Conservation (phyloP, 2,797 vertebrate genomes). For the Notolabrus celidotus region DNA sequence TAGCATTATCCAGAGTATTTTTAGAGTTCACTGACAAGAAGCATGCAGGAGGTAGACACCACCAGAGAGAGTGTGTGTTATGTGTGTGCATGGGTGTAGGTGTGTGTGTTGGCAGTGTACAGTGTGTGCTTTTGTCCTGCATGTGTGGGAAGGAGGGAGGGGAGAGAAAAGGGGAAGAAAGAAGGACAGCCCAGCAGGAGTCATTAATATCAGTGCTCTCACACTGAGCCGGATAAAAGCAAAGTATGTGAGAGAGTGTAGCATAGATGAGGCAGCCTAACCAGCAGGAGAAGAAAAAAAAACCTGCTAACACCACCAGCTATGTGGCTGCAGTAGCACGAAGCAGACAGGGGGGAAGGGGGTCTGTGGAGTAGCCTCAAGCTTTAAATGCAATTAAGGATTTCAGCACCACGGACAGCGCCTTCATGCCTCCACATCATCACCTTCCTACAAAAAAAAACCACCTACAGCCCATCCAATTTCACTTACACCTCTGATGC, state of each 20-base stretch:
- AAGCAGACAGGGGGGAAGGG: conserved; percentile 24
- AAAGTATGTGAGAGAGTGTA: conserved; percentile 44
- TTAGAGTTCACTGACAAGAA: conserved; percentile 74
- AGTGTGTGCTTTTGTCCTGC: conserved; percentile 40
- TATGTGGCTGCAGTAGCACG: conserved; percentile 35
- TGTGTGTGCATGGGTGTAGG: conserved; percentile 20
- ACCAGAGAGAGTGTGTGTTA: conserved; percentile 39
- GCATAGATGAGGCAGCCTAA: conserved; percentile 23
- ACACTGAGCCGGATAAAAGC: conserved; percentile 69
- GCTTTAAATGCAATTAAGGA: conserved; percentile 60
- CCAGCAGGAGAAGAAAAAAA: neutral
- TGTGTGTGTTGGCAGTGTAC: conserved; percentile 41
- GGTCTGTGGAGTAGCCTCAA: conserved; percentile 41
- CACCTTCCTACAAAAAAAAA: neutral
- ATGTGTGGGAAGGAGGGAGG: conserved; percentile 28
- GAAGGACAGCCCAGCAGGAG: conserved; percentile 60
- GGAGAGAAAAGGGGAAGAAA: neutral
- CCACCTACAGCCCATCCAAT: neutral
- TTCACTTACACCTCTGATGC: neutral
- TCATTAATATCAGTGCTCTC: conserved; percentile 67
- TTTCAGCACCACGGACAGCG: conserved; percentile 60
- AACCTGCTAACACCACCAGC: conserved; percentile 33
- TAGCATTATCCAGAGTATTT: conserved; percentile 76
- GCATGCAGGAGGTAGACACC: conserved; percentile 67
- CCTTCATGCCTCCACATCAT: conserved; percentile 16